phyloP scores from a whole-genome alignment of 2,113 vertebrate species.

The Budorcas taxicolor region DNA sequence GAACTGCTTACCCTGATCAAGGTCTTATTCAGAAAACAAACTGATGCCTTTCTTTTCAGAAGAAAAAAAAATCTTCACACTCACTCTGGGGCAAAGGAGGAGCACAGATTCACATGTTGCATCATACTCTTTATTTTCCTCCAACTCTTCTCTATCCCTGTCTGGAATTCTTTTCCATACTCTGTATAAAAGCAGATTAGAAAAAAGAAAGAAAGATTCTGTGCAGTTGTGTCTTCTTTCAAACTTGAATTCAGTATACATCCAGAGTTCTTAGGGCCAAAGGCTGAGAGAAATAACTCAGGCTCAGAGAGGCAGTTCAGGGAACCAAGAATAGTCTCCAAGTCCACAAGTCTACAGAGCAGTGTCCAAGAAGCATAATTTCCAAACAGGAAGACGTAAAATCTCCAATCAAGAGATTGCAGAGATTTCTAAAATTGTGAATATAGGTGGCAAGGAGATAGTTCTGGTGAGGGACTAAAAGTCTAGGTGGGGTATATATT shows the following conservation, averaged over 20 bases:
- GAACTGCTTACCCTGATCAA: slow-evolving; percentile 57
- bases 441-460: neutral
- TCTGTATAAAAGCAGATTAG: neutral
- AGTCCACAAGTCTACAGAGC: neutral
- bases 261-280: neutral
- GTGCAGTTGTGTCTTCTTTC: neutral
- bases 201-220: neutral
- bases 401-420: neutral
- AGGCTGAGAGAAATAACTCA: neutral
- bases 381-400: neutral
- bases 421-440: neutral
- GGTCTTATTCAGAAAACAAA: slow-evolving; percentile 78
- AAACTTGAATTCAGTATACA: neutral
- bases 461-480: neutral
- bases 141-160: neutral
- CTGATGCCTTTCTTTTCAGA: slow-evolving; percentile 74
- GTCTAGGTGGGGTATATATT: neutral
- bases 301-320: neutral
- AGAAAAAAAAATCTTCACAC: neutral
- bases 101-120: neutral
- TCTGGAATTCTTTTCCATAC: neutral
- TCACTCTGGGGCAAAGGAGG: neutral
- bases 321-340: neutral
- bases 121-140: neutral
- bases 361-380: neutral